These are phyloP conservation scores for Mythimna pallens DNA, from an alignment of 2,888 invertebrate genomes.

Conservation along the genomic window DNA sequence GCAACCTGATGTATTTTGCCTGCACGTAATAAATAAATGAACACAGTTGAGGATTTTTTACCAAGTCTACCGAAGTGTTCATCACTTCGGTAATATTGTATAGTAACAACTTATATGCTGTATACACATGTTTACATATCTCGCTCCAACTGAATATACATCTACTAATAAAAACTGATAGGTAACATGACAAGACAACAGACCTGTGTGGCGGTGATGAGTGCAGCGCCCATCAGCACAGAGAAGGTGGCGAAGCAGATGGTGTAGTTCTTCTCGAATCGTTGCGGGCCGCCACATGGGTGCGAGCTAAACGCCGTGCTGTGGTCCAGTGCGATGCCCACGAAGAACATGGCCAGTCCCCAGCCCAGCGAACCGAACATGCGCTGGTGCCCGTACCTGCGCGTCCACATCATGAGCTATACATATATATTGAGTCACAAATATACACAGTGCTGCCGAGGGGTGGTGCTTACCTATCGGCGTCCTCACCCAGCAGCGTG, in stretches of 20 bases:
- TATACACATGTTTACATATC: not conserved
- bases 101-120: not conserved
- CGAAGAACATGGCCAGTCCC: conserved; percentile 99
- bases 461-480: conserved; percentile 90
- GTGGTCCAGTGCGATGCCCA: conserved; percentile 98
- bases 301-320: conserved; percentile 98
- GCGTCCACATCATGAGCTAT: not conserved
- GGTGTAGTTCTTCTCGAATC: conserved; percentile 99
- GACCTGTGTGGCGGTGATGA: conserved; percentile 97
- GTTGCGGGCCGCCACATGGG: conserved; percentile 96
- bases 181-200: not conserved
- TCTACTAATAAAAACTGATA: not conserved
- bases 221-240: conserved; percentile 98
- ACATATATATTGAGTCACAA: not conserved
- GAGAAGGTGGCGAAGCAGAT: conserved; percentile 99
- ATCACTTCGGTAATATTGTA: too few species aligned
- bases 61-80: too few species aligned
- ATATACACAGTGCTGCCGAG: not conserved
- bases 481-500: conserved; percentile 96
- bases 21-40: too few species aligned
- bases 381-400: conserved; percentile 97
- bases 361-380: conserved; percentile 99
- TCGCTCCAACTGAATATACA: not conserved
- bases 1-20: too few species aligned
- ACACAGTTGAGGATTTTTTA: too few species aligned